Conservation (phyloP, 2,888 invertebrate genomes). For the Tiphia femorata region DNA sequence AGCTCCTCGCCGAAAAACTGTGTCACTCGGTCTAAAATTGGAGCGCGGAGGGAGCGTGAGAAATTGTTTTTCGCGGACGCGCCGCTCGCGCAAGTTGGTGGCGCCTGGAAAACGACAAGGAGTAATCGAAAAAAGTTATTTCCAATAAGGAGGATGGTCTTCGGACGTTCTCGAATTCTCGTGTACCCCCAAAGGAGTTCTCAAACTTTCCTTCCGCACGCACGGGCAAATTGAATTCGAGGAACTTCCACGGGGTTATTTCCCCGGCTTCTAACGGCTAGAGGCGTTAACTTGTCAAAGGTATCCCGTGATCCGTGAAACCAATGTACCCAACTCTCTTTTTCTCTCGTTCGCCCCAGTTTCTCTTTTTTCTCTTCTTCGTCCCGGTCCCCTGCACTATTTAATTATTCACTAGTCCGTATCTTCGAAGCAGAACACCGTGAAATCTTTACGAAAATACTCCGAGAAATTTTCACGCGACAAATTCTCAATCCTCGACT, state of each 20-base stretch:
- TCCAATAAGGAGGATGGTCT: conserved; percentile 22
- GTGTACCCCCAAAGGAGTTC: conserved; percentile 8
- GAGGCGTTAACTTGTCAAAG: conserved; percentile 26
- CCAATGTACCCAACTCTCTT: conserved; percentile 5
- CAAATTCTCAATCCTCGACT: too few species aligned
- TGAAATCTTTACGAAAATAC: too few species aligned
- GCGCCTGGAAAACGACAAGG: conserved; percentile 6
- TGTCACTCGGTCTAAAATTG: too few species aligned
- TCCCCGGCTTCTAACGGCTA: conserved; percentile 7
- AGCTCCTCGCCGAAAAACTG: too few species aligned
- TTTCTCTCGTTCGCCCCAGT: background rate
- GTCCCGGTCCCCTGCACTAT: too few species aligned
- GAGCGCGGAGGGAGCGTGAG: too few species aligned
- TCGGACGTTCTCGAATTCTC: conserved; percentile 2
- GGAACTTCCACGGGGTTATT: conserved; percentile 24
- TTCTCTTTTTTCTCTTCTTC: background rate
- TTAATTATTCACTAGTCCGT: too few species aligned
- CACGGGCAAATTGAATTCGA: conserved; percentile 33
- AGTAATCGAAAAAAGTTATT: conserved; percentile 33
- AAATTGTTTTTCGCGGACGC: conserved; percentile 11
- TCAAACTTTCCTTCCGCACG: conserved; percentile 25
- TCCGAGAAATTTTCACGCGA: too few species aligned
- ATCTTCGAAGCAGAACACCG: too few species aligned
- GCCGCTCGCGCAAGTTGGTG: conserved; percentile 9
- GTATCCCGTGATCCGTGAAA: conserved; percentile 19